phyloP scores from a whole-genome alignment of 2,797 vertebrate genomes.

The Pangasius mekongensis region DNA sequence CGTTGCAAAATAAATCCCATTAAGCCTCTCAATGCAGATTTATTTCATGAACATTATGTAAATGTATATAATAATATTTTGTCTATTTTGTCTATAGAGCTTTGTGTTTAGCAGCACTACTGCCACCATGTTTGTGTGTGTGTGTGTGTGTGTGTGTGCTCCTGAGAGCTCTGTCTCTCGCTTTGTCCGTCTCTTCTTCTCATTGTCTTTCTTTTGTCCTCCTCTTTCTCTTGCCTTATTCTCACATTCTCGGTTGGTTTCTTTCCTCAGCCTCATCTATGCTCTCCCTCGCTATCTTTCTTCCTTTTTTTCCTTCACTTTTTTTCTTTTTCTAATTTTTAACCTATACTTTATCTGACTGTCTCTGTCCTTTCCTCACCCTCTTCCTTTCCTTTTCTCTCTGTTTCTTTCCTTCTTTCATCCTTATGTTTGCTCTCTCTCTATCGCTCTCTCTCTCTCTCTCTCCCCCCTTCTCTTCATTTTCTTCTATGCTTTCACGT shows the following conservation, averaged over 20 bases:
- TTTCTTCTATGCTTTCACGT: neutral
- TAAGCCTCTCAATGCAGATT: neutral
- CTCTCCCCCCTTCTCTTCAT: neutral
- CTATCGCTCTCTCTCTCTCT: neutral
- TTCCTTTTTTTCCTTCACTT: neutral
- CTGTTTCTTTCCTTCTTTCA: neutral
- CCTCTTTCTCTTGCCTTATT: neutral
- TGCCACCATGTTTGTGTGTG: neutral
- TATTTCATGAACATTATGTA: neutral
- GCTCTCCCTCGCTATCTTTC: neutral
- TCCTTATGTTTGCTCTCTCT: neutral
- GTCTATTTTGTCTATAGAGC: neutral
- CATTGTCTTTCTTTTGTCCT: neutral
- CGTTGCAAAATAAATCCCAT: neutral
- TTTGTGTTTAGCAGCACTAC: no score
- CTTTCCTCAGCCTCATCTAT: neutral
- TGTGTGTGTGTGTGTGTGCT: neutral
- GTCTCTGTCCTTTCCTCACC: neutral
- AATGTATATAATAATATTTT: neutral
- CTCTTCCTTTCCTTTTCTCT: neutral
- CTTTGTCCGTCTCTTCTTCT: neutral
- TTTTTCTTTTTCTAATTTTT: neutral
- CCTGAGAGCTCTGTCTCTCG: neutral
- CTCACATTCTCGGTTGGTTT: neutral
- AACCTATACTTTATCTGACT: neutral